Conservation (phyloP, 2,888 invertebrate species). For the Mythimna vitellina region DNA sequence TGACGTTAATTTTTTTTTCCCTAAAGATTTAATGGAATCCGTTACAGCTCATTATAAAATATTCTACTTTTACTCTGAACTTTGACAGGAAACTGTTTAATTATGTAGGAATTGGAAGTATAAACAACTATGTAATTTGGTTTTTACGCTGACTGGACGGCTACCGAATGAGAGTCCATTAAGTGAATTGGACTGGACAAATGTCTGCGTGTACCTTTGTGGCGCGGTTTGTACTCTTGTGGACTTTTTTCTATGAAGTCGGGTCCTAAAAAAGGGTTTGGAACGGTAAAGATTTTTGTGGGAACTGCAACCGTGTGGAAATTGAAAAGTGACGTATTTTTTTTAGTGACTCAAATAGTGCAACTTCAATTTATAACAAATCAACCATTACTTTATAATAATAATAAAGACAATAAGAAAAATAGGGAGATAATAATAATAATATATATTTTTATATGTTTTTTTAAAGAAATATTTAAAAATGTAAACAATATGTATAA, state of each 20-base stretch:
- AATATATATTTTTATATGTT: too few species aligned
- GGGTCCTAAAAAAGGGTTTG: constrained; percentile 27
- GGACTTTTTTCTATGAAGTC: constrained; percentile 49
- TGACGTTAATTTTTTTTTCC: constrained; percentile 49
- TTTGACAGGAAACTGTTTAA: constrained; percentile 67
- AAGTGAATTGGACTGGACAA: constrained; percentile 63
- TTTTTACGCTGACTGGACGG: constrained; percentile 62
- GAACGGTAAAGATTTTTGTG: constrained; percentile 25
- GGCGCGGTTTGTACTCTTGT: constrained; percentile 36
- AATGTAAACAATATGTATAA: too few species aligned
- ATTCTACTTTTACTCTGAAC: constrained; percentile 49
- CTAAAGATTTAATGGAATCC: constrained; percentile 54
- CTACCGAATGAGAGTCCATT: constrained; percentile 63
- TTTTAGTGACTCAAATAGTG: neutral
- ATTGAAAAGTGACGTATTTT: constrained; percentile 10
- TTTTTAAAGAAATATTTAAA: too few species aligned
- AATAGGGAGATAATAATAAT: too few species aligned
- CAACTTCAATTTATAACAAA: neutral
- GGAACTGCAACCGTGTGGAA: constrained; percentile 3
- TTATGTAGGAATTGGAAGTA: constrained; percentile 67
- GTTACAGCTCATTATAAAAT: constrained; percentile 58
- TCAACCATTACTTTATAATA: too few species aligned
- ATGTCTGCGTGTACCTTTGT: constrained; percentile 55
- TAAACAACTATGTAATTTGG: constrained; percentile 70
- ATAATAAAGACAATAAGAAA: too few species aligned